Evolutionary conservation across 2,797 vertebrate species (phyloP), one percentile per base, ranked within the genome.

Genomic region (Dryobates pubescens): DNA sequence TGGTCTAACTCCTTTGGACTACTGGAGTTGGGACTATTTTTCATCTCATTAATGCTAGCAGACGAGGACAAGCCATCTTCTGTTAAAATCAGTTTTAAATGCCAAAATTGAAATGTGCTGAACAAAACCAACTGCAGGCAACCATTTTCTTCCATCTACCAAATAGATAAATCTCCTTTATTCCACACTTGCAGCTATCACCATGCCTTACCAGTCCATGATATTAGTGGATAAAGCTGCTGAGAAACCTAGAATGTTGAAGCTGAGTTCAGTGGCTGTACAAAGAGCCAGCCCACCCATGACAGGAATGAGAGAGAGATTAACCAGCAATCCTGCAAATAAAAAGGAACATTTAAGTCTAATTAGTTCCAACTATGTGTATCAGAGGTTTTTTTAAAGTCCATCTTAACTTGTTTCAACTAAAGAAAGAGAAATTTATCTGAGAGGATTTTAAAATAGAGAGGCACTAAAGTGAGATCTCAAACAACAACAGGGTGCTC

Each of bases 201-300:
- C 19, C 13, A 7, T 3, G 47, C 88, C 96, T 97, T 97, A 99
- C 99, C 99, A 99, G 98, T 99, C 99, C 99, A 99, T 99, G 96
- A 99, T 98, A 96, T 99, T 99, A 89, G 99, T 99, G 82, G 99
- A 99, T 32, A 99, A 96, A 0, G 99, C 99, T 4, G 99, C 99
- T 0, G 98, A 99, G 94, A 99, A 99, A 17, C 99, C 99, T 13
- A 99, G 97, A 91, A 98, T 93, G 94, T 99, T 99, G 97, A 99
- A 99, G 93, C 99, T 99, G 90, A 99, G 94, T 95, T 99, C 99
- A 0, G 98, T 98, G 38, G 98, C 99, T 0, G 99, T 99, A 96
- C 99, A 99, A 22, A 99, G 97, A 0, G 98, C 98, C 51, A 99
- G 98, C 18, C 99, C 99, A 0, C 97, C 98, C 99, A 99, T 99